Percentiles rank a stretch among this genome's conserved stretches.
Evolutionary conservation across 2,113 vertebrate species (phyloP).

Genomic region (Urocynchramus pylzowi): DNA sequence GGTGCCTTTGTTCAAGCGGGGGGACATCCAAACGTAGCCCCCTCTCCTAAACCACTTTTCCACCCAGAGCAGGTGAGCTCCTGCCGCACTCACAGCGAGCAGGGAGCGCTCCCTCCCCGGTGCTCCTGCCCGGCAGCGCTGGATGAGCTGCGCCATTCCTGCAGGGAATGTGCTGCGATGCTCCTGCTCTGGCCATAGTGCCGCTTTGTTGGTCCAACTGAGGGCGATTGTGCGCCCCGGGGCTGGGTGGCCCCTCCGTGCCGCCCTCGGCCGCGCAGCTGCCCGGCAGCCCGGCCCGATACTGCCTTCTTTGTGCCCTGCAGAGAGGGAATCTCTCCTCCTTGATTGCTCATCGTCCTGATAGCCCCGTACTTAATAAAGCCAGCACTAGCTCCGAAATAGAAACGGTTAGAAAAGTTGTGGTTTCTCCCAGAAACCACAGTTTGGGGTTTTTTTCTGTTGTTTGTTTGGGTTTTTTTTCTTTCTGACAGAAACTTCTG

Average conservation of each 20-base stretch:
- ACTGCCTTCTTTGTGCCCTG: slow-evolving; percentile 1
- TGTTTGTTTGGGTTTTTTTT: neutral
- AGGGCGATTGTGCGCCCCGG: neutral
- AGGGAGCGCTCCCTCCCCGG: neutral
- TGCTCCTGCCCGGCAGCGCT: fast-evolving
- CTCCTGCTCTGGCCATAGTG: neutral
- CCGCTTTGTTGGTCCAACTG: neutral
- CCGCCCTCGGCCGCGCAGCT: neutral
- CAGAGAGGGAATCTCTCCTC: neutral
- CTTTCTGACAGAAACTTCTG: neutral
- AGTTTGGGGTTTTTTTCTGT: neutral
- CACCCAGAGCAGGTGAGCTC: fast-evolving
- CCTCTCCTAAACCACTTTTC: fast-evolving
- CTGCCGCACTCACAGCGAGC: neutral
- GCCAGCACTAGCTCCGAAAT: neutral
- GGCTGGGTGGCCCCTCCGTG: neutral
- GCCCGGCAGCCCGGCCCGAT: neutral
- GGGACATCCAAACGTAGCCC: too few relatives aligned
- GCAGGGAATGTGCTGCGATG: neutral
- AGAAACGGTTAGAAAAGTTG: slow-evolving; percentile 18
- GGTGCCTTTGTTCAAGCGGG: neutral
- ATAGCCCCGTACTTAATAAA: neutral
- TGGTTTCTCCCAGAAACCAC: slow-evolving; percentile 35
- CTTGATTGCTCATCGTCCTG: fast-evolving
- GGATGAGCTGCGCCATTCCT: neutral